Evolutionary conservation across 2,113 vertebrate species (phyloP).

Genomic region (Gambusia holbrooki): DNA sequence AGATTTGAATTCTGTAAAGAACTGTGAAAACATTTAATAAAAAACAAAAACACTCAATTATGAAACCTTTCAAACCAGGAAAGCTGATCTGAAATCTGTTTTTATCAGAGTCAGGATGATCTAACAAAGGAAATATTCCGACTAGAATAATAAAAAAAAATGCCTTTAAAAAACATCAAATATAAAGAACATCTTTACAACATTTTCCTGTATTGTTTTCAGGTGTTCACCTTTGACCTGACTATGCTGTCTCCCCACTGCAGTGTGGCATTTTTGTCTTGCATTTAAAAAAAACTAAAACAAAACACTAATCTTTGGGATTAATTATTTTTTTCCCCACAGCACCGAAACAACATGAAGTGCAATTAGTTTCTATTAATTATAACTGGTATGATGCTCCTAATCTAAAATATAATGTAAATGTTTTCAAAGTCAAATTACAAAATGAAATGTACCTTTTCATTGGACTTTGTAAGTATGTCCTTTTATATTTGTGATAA

Average conservation of each 20-base stretch:
- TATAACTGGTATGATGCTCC: neutral
- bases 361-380: neutral
- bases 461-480: neutral
- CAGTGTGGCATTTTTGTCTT: neutral
- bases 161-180: neutral
- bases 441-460: neutral
- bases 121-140: constrained; percentile 1
- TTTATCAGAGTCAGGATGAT: neutral
- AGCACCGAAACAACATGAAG: neutral
- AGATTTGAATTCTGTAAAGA: constrained; percentile 65
- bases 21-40: constrained; percentile 79
- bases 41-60: constrained; percentile 58
- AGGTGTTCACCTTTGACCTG: constrained; percentile 2
- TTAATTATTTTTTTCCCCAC: neutral
- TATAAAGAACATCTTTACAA: neutral
- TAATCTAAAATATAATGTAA: neutral
- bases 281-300: neutral
- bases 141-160: neutral
- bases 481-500: constrained; percentile 11
- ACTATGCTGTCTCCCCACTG: neutral
- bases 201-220: neutral
- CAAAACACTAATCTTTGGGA: neutral
- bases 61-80: constrained; percentile 51
- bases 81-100: constrained; percentile 48
- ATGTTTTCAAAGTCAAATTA: neutral